phyloP scores from a whole-genome alignment of 2,797 vertebrate species.

The Iguana delicatissima region DNA sequence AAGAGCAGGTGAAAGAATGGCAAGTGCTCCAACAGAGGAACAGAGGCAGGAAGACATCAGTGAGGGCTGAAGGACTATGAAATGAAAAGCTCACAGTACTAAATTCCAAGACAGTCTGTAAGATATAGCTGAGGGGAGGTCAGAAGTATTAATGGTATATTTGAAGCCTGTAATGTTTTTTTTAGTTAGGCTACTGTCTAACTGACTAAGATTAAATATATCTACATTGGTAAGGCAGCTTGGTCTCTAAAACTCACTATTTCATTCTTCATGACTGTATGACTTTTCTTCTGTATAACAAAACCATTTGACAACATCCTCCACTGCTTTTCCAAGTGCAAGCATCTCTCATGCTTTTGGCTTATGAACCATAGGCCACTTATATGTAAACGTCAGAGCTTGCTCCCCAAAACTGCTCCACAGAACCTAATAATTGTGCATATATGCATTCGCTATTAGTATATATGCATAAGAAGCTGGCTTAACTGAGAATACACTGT shows the following conservation, averaged over 20 bases:
- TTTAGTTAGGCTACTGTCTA: neutral
- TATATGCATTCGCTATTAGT: neutral
- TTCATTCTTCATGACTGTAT: neutral
- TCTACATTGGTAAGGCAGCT: neutral
- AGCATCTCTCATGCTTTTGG: neutral
- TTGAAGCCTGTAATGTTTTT: neutral
- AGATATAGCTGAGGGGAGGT: neutral
- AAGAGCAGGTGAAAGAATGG: neutral
- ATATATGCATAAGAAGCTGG: neutral
- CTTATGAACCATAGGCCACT: neutral
- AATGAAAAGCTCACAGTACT: neutral
- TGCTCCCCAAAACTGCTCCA: neutral
- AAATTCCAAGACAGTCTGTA: too few species aligned
- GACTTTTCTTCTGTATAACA: conserved; percentile 4
- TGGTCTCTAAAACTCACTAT: neutral
- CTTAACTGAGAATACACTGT: neutral
- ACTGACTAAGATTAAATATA: neutral
- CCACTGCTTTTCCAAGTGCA: neutral
- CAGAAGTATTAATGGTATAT: neutral
- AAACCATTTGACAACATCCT: neutral
- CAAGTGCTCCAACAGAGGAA: neutral
- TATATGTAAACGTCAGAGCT: neutral
- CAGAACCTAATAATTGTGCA: neutral
- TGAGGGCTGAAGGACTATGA: neutral
- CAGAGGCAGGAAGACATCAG: neutral